Conservation (phyloP, 2,113 vertebrate genomes). For the Scartelaos histophorus region DNA sequence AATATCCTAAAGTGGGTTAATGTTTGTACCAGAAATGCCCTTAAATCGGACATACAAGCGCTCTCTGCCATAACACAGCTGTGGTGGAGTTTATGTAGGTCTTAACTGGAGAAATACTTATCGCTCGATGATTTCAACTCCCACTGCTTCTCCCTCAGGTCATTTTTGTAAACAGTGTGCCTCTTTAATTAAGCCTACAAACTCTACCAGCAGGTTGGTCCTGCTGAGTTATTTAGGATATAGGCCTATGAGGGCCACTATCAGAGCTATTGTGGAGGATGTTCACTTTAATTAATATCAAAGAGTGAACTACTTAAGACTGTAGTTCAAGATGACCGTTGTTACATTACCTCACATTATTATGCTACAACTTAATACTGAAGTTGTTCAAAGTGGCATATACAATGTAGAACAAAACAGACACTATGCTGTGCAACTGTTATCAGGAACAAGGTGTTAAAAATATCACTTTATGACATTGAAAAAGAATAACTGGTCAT, state of each 20-base stretch:
- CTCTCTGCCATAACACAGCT: not conserved
- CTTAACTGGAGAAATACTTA: slow-evolving; percentile 23
- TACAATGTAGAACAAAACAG: not conserved
- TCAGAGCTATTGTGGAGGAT: not conserved
- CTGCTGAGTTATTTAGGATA: slow-evolving; percentile 24
- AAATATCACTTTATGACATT: not conserved
- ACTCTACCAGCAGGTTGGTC: slow-evolving; percentile 54
- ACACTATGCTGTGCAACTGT: not conserved
- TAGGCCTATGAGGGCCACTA: slow-evolving; percentile 5
- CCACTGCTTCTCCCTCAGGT: slow-evolving; percentile 30
- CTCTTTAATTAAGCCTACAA: slow-evolving; percentile 50
- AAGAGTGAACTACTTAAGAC: not conserved
- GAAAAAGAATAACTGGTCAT: not conserved
- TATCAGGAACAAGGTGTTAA: not conserved
- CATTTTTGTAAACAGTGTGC: slow-evolving; percentile 26
- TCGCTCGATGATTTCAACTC: slow-evolving; percentile 9
- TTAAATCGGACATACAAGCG: not conserved
- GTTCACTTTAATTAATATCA: slow-evolving; percentile 9
- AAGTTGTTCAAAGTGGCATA: not conserved
- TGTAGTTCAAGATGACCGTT: not conserved
- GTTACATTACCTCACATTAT: not conserved
- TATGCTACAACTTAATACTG: not conserved
- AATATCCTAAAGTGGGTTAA: not conserved
- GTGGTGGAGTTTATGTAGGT: slow-evolving; percentile 13
- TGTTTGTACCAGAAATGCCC: not conserved